Base-by-base conservation (phyloP, 2,888 invertebrate species). In the Cheilosia variabilis region DNA sequence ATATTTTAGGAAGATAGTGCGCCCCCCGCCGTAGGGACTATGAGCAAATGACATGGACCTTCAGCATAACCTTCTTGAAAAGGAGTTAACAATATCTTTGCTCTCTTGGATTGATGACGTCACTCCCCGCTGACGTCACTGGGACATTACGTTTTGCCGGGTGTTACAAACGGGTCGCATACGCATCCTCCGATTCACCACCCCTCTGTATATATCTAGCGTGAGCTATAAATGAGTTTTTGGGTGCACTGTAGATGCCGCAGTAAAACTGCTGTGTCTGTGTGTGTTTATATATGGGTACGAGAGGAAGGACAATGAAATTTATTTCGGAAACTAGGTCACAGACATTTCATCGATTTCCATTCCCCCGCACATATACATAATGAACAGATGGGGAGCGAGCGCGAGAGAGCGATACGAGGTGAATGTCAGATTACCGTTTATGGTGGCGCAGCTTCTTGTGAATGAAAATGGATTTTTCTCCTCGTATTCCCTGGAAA, bases 291-390 rank as follows among this genome's bases (percentile, higher is more conserved):
- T 31, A 7, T 4, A 50, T 55, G 73, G 58, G 73, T 69, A 58
- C 62, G 19, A 22, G 66, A 65, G 65, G 31, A 75, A 66, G 47
- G 47, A 66, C 65, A 78, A 53, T 78, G 63, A 57, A 78, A 78
- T 83, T 60, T 72, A 52, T 68, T 79, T 65, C 43, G 34, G 60
- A 84, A 84, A 84, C 71, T 84, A 65, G 84, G 84, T 84, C 84
- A 84, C 84, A 84, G 84, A 84, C 84, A 66, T 47, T 47, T 75
- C 31, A 84, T 84, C 79, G 84, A 84, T 84, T 84, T 84, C 27
- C 27, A 58, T 58, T 34, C 43, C n/a, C 37, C 9, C 41, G 9
- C 15, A 31, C 2, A 77, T 1, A n/a, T 31, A 34, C 37, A 34
- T 17, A 15, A 17, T 5, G 60, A 4, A 47, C 27, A 37, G n/a